A percentile compares a stretch with the other conserved stretches of the same genome.
Conservation (phyloP, 2,113 vertebrate species). For the Melanerpes formicivorus region DNA sequence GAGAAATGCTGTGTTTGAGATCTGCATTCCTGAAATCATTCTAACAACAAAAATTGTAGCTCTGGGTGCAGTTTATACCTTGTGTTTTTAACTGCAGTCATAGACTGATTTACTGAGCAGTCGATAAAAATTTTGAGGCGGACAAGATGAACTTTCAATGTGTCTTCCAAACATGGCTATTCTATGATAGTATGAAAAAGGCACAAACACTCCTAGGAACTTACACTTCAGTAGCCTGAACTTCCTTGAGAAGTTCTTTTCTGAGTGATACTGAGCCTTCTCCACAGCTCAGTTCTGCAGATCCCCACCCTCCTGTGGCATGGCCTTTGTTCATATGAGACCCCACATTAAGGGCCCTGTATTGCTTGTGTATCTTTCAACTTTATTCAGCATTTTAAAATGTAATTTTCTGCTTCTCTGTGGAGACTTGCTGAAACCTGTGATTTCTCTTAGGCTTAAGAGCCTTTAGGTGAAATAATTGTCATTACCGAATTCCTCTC, state of each 20-base stretch:
- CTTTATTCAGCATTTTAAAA: not conserved
- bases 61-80: not conserved
- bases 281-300: not conserved
- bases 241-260: not conserved
- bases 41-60: not conserved
- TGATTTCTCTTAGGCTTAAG: constrained; percentile 3
- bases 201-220: not conserved
- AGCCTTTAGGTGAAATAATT: not conserved
- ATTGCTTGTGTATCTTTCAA: not conserved
- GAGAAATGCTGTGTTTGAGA: not conserved
- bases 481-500: constrained; percentile 7
- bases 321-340: not conserved
- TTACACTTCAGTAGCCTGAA: not conserved
- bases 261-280: not conserved
- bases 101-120: not conserved
- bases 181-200: not conserved
- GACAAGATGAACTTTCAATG: not conserved
- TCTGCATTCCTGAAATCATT: not conserved
- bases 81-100: not conserved
- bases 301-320: accelerated
- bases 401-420: not conserved
- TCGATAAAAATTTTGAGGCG: not conserved
- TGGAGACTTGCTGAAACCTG: not conserved
- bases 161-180: not conserved
- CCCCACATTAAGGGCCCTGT: accelerated